Base-by-base conservation (phyloP, 2,888 invertebrate species). In the Apocheima hispidaria region DNA sequence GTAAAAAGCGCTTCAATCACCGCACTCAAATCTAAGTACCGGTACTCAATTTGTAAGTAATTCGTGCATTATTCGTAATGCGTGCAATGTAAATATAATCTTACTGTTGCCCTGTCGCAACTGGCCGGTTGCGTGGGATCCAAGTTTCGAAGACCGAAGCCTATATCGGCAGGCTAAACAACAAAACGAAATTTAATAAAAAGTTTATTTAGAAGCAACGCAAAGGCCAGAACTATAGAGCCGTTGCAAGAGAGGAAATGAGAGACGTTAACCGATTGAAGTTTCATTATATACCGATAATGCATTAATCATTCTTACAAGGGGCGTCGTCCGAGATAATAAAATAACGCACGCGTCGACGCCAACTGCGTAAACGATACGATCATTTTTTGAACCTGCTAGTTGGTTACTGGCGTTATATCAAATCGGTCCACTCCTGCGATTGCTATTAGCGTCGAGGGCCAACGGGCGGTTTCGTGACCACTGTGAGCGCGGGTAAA, bases 61-160 rank as follows among this genome's bases (percentile, higher is more conserved):
- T 65, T 66, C 79, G 77, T 83, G 81, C 80, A 76, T 54, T 56
- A 50, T 57, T 43, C 21, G 51, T 60, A 69, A 71, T 71, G 81
- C 86, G 86, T 89, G 88, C 88, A 82, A 78, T 77, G 74, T 74
- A 77, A 68, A 68, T 75, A 82, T 26, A 80, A 77, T 82, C 92
- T 92, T 92, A 92, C 92, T 86, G 87, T 73, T 77, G 84, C 86
- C 78, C 88, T 81, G 83, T 91, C 91, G 79, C 83, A 83, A 87
- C 81, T 83, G 81, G 83, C 80, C 74, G 85, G 77, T 83, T 87
- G 88, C 75, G 86, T 78, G 57, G 86, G 70, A 75, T 92, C 92
- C 90, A 92, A 74, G 83, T 88, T 89, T 81, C 84, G 84, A 48
- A 92, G 90, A 75, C 88, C 89, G 82, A 88, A 86, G 79, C 85